Base-by-base conservation (phyloP, 2,888 invertebrate genomes). In the Gastracanthus pulcherrimus region DNA sequence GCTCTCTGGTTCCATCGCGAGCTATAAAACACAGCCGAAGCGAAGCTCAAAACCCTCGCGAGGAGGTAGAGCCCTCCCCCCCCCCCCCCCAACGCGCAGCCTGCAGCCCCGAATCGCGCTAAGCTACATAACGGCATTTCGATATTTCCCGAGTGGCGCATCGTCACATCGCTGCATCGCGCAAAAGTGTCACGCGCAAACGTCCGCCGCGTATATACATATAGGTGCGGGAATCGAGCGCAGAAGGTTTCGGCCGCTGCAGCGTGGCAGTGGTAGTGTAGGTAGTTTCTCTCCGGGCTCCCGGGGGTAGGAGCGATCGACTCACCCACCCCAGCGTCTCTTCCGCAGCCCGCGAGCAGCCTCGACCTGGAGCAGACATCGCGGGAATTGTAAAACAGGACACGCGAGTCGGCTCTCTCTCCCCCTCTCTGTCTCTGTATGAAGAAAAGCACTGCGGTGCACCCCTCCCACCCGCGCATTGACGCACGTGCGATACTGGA, bases 131-230 rank as follows among this genome's bases (percentile, higher is more conserved):
- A 74, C 66, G 67, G 74, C 67, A 60, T 74, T 67, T 66, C 58
- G 79, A 79, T 79, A 79, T 79, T 79, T 79, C 67, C 79, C 79
- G 79, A 60, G 72, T 60, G 79, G 72, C 79, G 79, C 66, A 36
- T 58, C 72, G 36, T 55, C 58, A n/a, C n/a, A 58, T 71, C 71
- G 19, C 41, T 55, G 48, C 64, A 75, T 76, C 67, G 58, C n/a
- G 77, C 36, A 80, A 80, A 80, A 80, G 69, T 80, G 70, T 80
- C 76, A 80, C 80, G 76, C 80, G 60, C 71, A 55, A 67, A 51
- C 51, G 75, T 16, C 9, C 34, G 38, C 60, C 72, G 3, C 41
- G 11, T 7, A 36, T 9, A 55, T 23, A 69, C 26, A 29, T 3
- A 60, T 7, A 5, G 26, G 55, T n/a, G 36, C 29, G 23, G 67